Percentiles rank a stretch among this genome's conserved stretches.
These are phyloP conservation scores for Rhinoraja longicauda DNA, from an alignment of 2,797 vertebrate genomes.

Conservation along the genomic window DNA sequence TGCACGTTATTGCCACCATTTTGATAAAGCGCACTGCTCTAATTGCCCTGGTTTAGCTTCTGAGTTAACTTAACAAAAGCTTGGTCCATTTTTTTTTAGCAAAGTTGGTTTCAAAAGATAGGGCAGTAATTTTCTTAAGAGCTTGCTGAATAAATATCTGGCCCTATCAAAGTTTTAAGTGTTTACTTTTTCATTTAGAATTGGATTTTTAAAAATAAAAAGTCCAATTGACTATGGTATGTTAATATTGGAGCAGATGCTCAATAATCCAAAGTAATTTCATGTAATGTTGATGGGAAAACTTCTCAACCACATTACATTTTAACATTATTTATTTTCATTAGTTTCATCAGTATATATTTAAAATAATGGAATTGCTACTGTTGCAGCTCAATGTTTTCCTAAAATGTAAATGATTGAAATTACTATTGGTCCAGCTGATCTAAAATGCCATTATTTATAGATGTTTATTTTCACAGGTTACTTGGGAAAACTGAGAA, in stretches of 20 bases:
- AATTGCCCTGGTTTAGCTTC: background rate
- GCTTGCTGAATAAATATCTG: background rate
- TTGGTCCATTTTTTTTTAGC: background rate
- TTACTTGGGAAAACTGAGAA: slow-evolving; percentile 50
- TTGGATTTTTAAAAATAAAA: background rate
- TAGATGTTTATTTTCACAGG: slow-evolving; percentile 47
- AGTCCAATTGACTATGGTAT: too few species aligned
- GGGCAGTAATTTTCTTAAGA: background rate
- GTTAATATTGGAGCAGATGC: background rate
- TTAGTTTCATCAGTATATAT: background rate
- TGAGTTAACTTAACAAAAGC: background rate
- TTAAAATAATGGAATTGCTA: background rate
- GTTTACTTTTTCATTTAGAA: background rate
- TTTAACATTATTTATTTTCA: background rate
- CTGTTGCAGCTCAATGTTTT: background rate
- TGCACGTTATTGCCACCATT: too few species aligned
- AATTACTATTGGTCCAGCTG: background rate
- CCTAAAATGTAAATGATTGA: background rate
- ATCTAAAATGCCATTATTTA: slow-evolving; percentile 6
- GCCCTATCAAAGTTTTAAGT: background rate
- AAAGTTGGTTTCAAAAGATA: background rate
- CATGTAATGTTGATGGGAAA: background rate
- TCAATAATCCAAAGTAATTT: background rate
- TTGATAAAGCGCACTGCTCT: too few species aligned
- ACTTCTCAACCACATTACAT: background rate